Conservation (phyloP, 2,113 vertebrate species). For the Laterallus jamaicensis region DNA sequence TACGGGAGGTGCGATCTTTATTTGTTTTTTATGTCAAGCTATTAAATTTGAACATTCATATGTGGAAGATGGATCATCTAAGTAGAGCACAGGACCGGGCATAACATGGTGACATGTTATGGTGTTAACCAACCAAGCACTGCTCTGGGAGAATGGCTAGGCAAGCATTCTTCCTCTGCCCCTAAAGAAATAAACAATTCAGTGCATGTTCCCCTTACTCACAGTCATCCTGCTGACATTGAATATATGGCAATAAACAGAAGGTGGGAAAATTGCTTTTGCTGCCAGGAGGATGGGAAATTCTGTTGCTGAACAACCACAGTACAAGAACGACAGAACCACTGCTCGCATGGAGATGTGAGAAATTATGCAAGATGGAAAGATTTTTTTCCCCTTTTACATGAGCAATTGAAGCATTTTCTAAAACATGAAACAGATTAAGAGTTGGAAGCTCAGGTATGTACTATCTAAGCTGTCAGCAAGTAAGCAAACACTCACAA, state of each 20-base stretch:
- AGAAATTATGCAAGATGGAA: not conserved
- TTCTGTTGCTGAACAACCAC: not conserved
- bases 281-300: not conserved
- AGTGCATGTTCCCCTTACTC: not conserved
- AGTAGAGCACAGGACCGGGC: not conserved
- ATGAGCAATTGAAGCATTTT: not conserved
- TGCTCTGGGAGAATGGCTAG: not conserved
- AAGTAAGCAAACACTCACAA: not conserved
- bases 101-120: accelerated
- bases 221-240: not conserved
- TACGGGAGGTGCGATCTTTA: not conserved
- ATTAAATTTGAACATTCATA: not conserved
- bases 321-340: not conserved
- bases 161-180: not conserved
- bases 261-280: not conserved
- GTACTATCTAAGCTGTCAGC: not conserved
- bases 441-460: not conserved
- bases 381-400: accelerated
- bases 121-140: not conserved
- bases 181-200: not conserved
- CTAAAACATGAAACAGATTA: not conserved
- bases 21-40: not conserved
- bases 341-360: not conserved
- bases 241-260: not conserved
- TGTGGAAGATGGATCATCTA: not conserved